Evolutionary conservation across 92 coral and sea anemone species (phyloP), one percentile per base, ranked within the genome.

Genomic region (Anthopleura xanthogrammica): DNA sequence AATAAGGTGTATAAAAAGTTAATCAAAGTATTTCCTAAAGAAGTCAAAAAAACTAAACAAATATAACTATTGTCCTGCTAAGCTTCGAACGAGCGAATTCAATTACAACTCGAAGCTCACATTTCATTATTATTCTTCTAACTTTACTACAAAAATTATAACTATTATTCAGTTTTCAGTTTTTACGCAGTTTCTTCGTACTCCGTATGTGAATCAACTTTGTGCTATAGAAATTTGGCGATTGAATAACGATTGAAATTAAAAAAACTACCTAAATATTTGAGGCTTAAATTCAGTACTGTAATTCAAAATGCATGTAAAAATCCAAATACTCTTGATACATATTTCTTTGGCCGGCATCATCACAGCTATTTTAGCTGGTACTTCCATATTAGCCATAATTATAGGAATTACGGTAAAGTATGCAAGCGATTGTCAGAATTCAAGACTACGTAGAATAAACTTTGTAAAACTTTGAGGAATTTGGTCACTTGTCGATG

Each of bases 401-500:
- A 17, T 16, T 23, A 68, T 36, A 24, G 4, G 41, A 23, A 23
- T 68, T 65, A 23, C 17, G 42, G 74, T 64, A 68, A 68, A 12
- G 74, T 9, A 68, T 68, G 74, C 42, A 68, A 68, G 43, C 74
- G 8, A 68, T 64, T 62, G 70, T 62, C 70, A 62, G 74, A 68
- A 68, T 11, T 23, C 16, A 29, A 68, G 74, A 12, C 42, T 36
- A 68, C 3, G 17, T 68, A 10, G 41, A 68, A 29, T 68, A 68
- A 68, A 68, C 74, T 68, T 68, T 68, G 41, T 68, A 68, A 68
- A 68, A 68, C 74, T 68, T 68, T 29, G 16, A 68, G 36, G 74
- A 68, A 68, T 68, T 36, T 68, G 74, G 16, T 68, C 42, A 11
- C 19, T 68, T 29, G 43, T 68, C 14, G 16, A 29, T 29, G 17